Conservation (phyloP, 2,113 vertebrate species). For the Mesitornis unicolor region DNA sequence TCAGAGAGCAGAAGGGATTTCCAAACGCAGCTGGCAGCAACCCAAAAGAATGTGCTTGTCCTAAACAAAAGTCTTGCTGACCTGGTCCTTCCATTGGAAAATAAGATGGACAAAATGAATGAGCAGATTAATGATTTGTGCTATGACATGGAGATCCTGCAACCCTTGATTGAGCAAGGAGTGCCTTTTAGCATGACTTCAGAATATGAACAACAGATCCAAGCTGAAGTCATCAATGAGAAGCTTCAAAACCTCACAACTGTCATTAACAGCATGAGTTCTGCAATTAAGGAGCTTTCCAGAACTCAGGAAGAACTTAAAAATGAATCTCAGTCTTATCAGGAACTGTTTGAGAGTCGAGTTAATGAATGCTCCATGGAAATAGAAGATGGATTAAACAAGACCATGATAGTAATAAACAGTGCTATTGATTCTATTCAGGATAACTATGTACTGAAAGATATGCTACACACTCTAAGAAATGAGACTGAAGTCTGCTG, state of each 20-base stretch:
- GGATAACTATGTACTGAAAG: conserved; percentile 73
- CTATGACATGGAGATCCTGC: conserved; percentile 81
- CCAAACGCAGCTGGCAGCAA: conserved; percentile 61
- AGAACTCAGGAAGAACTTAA: conserved; percentile 64
- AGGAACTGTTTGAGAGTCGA: conserved; percentile 56
- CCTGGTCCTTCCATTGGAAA: conserved; percentile 65
- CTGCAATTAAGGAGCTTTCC: conserved; percentile 57
- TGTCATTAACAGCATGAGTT: conserved; percentile 52
- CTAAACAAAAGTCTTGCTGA: conserved; percentile 76
- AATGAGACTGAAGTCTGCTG: conserved; percentile 41
- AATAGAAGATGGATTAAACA: conserved; percentile 80
- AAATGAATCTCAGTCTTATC: conserved; percentile 63
- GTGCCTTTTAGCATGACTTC: conserved; percentile 47
- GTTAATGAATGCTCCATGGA: conserved; percentile 66
- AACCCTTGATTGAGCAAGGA: conserved; percentile 75
- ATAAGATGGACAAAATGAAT: conserved; percentile 75
- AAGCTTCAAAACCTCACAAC: conserved; percentile 66
- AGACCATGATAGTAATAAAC: conserved; percentile 78
- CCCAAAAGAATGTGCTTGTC: conserved; percentile 54
- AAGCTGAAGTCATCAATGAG: conserved; percentile 27
- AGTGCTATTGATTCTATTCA: conserved; percentile 76
- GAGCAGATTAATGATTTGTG: conserved; percentile 79
- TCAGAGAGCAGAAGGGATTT: conserved; percentile 68
- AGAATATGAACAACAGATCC: conserved; percentile 54
- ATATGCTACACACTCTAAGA: neutral